phyloP scores from a whole-genome alignment of 2,113 vertebrate genomes.

The Gopherus flavomarginatus region DNA sequence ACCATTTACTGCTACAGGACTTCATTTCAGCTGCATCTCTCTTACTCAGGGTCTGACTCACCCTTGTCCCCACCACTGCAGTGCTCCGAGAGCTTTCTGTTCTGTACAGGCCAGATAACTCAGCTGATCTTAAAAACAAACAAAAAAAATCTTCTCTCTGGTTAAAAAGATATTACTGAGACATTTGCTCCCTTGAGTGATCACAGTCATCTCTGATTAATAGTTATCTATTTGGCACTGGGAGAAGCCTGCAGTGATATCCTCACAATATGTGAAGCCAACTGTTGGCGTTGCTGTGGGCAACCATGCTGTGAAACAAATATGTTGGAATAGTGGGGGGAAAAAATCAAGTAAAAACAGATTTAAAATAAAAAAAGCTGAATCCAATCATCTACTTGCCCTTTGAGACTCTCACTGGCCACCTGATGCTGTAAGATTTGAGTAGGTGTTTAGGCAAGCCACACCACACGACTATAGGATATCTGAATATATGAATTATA shows the following conservation, averaged over 20 bases:
- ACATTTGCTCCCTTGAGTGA: conserved; percentile 26
- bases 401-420: conserved; percentile 27
- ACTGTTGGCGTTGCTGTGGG: conserved; percentile 48
- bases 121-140: background rate
- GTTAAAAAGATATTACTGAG: conserved; percentile 7
- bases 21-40: too few relatives aligned
- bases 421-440: background rate
- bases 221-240: background rate
- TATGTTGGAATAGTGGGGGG: background rate
- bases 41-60: background rate
- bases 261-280: background rate
- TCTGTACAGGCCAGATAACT: background rate
- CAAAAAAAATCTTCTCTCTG: background rate
- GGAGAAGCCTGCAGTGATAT: conserved; percentile 4
- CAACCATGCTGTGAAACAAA: conserved; percentile 26
- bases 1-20: too few relatives aligned
- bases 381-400: background rate
- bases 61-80: background rate
- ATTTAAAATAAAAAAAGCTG: background rate
- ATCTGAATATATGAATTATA: background rate
- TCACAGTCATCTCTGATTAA: background rate
- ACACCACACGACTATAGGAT: background rate
- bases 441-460: background rate
- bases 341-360: conserved; percentile 6
- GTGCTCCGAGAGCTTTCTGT: background rate